Base-by-base conservation (phyloP, 2,113 vertebrate genomes). In the Podarcis muralis region DNA sequence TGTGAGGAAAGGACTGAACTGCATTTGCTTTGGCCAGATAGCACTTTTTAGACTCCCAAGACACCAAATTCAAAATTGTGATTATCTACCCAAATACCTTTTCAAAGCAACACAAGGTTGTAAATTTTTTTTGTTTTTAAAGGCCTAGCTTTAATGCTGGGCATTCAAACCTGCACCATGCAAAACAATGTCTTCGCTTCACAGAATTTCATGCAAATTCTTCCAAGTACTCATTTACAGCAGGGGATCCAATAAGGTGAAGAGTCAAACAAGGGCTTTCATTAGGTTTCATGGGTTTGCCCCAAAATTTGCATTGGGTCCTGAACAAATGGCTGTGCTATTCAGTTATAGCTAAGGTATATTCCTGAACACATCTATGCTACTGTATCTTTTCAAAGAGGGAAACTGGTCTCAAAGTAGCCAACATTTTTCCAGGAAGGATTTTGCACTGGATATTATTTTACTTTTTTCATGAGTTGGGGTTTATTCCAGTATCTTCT, bases 171-270 rank as follows among this genome's bases (percentile, higher is more conserved):
- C 13, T 2, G 75, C 9, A 74, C 3, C 30, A 68, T 32, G 35
- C 86, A 88, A 82, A 74, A 85, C 5, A 90, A 79, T 6, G 59
- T 66, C 20, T 88, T 43, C 40, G 40, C 66, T 69, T 40, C 35
- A 16, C 0, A 80, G 30, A 86, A 86, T 68, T 12, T 80, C 6
- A 32, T 4, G 30, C 74, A 15, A 82, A 81, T 82, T 72, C 27
- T 37, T 37, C 32, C 25, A 16, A 81, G 9, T 72, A 59, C 35
- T 59, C 16, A 40, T 74, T 72, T 86, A 25, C 1, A 0, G 40
- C 43, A 88, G 7, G 53, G 65, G 23, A 48, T 16, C n/a, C 23
- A 43, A 43, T 6, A 80, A 1, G 53, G 32, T 4, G 4, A 2
- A 27, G 15, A 78, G 71, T n/a, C 77, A 87, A 84, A 20, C 43